Percentiles rank a stretch among this genome's conserved stretches.
Evolutionary conservation across 2,797 vertebrate species (phyloP).

Genomic region (Allobates femoralis): DNA sequence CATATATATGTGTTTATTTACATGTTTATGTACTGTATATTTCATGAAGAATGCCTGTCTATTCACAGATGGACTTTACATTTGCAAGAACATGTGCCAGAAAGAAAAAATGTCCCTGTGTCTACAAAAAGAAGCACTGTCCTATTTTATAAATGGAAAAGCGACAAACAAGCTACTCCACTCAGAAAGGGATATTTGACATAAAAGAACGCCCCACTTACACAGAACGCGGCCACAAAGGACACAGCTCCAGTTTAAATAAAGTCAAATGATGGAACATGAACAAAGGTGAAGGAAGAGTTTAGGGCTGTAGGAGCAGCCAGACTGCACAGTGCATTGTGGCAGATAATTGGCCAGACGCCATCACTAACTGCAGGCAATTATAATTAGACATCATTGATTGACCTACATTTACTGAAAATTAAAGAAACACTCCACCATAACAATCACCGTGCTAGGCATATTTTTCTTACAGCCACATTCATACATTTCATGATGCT

Average conservation of each 20-base stretch:
- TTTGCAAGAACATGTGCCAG: too few species aligned
- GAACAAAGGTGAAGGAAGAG: neutral
- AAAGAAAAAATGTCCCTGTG: neutral
- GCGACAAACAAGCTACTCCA: neutral
- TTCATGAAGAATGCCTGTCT: too few species aligned
- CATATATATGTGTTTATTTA: too few species aligned
- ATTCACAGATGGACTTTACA: too few species aligned
- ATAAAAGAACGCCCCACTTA: neutral
- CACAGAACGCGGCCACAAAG: neutral
- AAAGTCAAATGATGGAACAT: neutral
- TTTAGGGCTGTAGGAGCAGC: neutral
- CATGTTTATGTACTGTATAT: too few species aligned
- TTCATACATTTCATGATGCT: neutral
- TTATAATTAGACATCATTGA: neutral
- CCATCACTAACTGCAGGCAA: neutral
- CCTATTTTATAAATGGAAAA: neutral
- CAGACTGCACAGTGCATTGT: neutral
- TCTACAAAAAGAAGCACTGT: neutral
- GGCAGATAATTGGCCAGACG: neutral
- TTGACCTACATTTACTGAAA: neutral
- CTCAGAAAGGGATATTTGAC: neutral
- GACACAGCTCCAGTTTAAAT: neutral
- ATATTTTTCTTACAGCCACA: neutral
- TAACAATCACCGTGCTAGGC: too few species aligned
- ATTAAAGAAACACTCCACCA: neutral